A percentile compares a stretch with the other conserved stretches of the same genome.
These are phyloP conservation scores for Philonicus albiceps DNA, from an alignment of 2,888 invertebrate species.

Conservation along the genomic window DNA sequence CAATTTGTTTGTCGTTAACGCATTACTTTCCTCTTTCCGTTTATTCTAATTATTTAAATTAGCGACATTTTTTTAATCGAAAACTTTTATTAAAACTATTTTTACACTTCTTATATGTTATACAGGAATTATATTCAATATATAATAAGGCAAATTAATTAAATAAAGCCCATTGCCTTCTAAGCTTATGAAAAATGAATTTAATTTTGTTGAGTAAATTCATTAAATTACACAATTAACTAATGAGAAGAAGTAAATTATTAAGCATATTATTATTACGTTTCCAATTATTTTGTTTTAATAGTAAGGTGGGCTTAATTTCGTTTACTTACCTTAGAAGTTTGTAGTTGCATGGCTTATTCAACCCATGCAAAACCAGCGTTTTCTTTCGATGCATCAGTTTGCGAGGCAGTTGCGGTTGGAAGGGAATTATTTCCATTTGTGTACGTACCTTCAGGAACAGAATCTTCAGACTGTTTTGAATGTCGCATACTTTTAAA, in stretches of 20 bases:
- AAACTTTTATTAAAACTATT: neutral
- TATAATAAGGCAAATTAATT: neutral
- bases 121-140: neutral
- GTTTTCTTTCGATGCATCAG: constrained; percentile 20
- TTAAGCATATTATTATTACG: too few species aligned
- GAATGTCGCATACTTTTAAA: constrained; percentile 2
- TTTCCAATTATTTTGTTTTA: too few species aligned
- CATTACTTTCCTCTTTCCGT: neutral
- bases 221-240: neutral
- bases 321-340: neutral
- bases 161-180: neutral
- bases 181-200: neutral
- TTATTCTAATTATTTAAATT: neutral
- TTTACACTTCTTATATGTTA: neutral
- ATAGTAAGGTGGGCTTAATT: neutral
- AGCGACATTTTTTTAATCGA: neutral
- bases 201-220: neutral
- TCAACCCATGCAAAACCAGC: constrained; percentile 50
- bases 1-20: neutral
- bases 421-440: neutral
- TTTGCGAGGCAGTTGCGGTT: constrained; percentile 23
- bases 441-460: constrained; percentile 19
- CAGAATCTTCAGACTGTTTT: constrained; percentile 33
- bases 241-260: too few species aligned
- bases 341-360: constrained; percentile 24